Base-by-base conservation (phyloP, 2,113 vertebrate genomes). In the Leptocoma aspasia region DNA sequence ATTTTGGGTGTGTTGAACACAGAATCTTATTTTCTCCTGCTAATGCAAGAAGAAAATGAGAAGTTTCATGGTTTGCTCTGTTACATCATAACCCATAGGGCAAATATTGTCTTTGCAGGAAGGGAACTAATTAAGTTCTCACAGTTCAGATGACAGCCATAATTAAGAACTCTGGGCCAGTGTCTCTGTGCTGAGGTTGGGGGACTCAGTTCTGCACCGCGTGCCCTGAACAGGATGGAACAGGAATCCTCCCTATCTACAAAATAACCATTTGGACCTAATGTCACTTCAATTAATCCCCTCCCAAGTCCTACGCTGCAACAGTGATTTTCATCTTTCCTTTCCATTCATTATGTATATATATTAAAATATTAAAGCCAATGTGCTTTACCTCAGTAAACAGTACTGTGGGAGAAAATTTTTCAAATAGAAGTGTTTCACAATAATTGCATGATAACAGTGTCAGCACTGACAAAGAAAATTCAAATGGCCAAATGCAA, bases 401-500 rank as follows among this genome's bases (percentile, higher is more conserved):
- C 63, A 83, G 80, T 10, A 63, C 18, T 35, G 57, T 2, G 4
- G 52, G 11, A 82, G 50, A 30, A 82, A 78, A 30, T 39, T 68
- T 89, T 68, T 91, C 60, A 54, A 68, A 65, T 10, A 45, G 78
- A 82, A 94, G 56, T 33, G 39, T 87, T 85, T 66, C 73, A 66
- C 39, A 92, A 70, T 85, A 95, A 92, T 59, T 92, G 82, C 91
- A 75, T 17, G 61, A 78, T 84, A 92, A 91, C 64, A 82, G 54
- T 19, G 8, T 69, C 90, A 86, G 69, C 10, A 4, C 52, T 90
- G 88, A 90, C 79, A 94, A 92, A 93, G 91, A 24, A 81, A 94
- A 94, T 78, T 94, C 87, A 77, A 81, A 70, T 92, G 68, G 63
- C 60, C 77, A 94, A 87, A 94, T 68, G 64, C 57, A 93, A 92